Percentiles rank a stretch among this genome's conserved stretches.
phyloP scores from a whole-genome alignment of 2,888 invertebrate genomes.

The Dysmachus trigonus region DNA sequence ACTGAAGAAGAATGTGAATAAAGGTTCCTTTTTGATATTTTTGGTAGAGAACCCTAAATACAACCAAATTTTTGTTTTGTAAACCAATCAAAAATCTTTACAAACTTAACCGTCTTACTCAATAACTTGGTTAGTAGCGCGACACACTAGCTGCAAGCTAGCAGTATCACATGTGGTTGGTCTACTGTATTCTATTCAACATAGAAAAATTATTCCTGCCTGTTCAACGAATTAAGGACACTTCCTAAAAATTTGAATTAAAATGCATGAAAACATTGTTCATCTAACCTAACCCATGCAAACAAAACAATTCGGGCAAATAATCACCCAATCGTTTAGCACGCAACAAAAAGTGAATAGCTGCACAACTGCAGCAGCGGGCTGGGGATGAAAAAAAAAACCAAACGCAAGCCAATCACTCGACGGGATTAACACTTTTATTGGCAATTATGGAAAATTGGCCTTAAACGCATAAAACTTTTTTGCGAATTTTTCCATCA shows the following conservation, averaged over 20 bases:
- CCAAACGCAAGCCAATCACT: not conserved
- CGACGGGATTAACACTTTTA: not conserved
- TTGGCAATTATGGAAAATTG: slow-evolving; percentile 13
- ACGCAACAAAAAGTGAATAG: not conserved
- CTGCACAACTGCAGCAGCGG: not conserved
- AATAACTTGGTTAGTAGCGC: no score
- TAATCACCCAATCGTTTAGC: not conserved
- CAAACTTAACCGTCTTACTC: no score
- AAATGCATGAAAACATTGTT: not conserved
- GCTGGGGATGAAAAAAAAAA: not conserved
- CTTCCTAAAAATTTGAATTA: not conserved
- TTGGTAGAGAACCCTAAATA: no score
- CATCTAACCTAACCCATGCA: not conserved
- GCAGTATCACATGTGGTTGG: no score
- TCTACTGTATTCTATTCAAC: not conserved
- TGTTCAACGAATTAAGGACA: not conserved
- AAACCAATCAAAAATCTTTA: not conserved
- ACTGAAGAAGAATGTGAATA: no score
- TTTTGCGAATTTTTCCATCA: not conserved
- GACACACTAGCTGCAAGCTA: no score
- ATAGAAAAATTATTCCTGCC: not conserved
- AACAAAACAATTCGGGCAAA: not conserved
- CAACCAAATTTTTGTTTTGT: no score
- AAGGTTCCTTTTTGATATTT: no score
- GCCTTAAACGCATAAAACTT: slow-evolving; percentile 1